Evolutionary conservation across 1,140 invertebrate genomes (phyloP), one percentile per base, ranked within the genome.

Genomic region (Teleopsis dalmanni): DNA sequence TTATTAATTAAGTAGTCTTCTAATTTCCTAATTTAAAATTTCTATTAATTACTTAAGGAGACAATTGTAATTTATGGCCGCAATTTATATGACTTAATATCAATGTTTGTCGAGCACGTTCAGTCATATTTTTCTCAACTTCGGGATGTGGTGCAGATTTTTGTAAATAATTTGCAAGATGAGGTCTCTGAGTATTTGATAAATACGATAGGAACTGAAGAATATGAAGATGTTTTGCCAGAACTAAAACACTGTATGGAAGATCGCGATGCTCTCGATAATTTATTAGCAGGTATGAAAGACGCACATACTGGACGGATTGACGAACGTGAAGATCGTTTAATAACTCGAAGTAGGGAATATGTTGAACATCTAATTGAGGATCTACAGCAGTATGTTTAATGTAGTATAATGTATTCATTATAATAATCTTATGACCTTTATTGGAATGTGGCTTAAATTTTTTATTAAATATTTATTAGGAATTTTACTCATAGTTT

Each of bases 221-320:
- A 68, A 27, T 31, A 57, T n/a, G 50, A 51, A 3, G 23, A 68
- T 45, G 60, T 78, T 14, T 73, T 76, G 8, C 36, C 49, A 10
- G 57, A 73, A 50, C 48, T 78, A 6, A 41, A 50, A 38, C 50
- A 83, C 76, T 71, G 86, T 16, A 78, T 86, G 61, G 79, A 79
- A 50, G 84, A 91, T 64, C 83, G 85, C 53, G 87, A 91, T 47
- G 74, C 75, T 14, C 72, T 91, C 31, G 76, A 77, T 52, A 83
- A 83, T 57, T 76, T 81, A 22, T 73, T 91, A 8, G 78, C 77
- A 13, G 72, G 81, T 10, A 89, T 87, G 9, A 83, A 86, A 42
- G 82, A 89, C 57, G 65, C 79, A 16, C 90, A 92, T 65, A 75
- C 79, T 56, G 72, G 78, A 46, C 79, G 84, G 46, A 88, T 94